Base-by-base conservation (phyloP, 2,888 invertebrate genomes). In the Bembecia ichneumoniformis region DNA sequence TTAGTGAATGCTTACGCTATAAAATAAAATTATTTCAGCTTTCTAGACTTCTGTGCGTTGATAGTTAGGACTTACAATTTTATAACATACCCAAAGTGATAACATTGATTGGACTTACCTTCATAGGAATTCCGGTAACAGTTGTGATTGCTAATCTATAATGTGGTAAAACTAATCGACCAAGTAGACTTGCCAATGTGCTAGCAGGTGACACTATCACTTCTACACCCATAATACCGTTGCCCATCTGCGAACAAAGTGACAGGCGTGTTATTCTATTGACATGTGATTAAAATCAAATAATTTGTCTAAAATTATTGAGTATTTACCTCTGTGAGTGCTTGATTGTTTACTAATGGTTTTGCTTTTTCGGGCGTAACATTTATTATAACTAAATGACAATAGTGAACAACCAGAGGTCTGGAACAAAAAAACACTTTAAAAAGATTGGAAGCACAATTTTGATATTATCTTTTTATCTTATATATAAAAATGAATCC, bases 101-200 rank as follows among this genome's bases (percentile, higher is more conserved):
- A n/a, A n/a, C n/a, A n/a, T 20, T 20, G 5, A 44, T 7, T 15
- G 14, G 28, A 47, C 49, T 43, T 67, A 87, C 88, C 88, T 99
- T 99, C 99, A 99, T 99, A 1, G 99, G 99, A 64, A 99, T 99
- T 3, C 98, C 97, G 4, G 98, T 98, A 0, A 99, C 98, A 0
- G 98, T 98, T 1, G 99, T 99, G 52, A 96, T 96, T 0, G 97
- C 95, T 46, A 99, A 87, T 71, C 95, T 92, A 64, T 96, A 98
- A 73, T 99, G 98, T 3, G 92, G 91, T 60, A 95, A 74, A 57
- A 95, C 94, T 5, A 95, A 77, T 46, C 93, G 90, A 0, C 93
- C 93, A 9, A 96, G 75, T 60, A 95, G 91, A 52, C 90, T 91
- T 0, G 95, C 92, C 48, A 96, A 88, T 4, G 89, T 87, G 43